Conservation (phyloP, 1,140 invertebrate genomes). For the Diachasmimorpha longicaudata region DNA sequence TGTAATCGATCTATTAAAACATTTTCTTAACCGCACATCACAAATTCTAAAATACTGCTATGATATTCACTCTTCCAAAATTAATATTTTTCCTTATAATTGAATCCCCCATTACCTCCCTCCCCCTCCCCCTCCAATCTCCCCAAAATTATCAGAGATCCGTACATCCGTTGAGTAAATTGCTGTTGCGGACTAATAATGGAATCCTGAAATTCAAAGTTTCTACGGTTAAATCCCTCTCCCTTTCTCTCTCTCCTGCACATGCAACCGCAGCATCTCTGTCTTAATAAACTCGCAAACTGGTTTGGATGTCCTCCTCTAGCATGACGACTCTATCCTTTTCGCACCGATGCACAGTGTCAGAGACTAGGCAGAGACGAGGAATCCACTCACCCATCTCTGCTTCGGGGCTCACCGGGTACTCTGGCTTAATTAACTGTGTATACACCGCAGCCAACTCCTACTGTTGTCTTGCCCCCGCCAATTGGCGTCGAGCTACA, state of each 20-base stretch:
- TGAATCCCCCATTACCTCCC: no score
- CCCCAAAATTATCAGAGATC: background rate
- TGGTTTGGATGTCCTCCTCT: constrained; percentile 24
- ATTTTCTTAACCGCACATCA: no score
- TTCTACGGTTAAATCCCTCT: constrained; percentile 5
- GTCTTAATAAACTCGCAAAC: background rate
- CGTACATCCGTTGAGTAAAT: constrained; percentile 47
- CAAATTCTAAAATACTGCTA: no score
- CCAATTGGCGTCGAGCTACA: constrained; percentile 52
- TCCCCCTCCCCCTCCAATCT: no score
- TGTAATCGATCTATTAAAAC: no score
- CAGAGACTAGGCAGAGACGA: background rate
- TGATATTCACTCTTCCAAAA: no score
- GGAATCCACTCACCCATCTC: constrained; percentile 18
- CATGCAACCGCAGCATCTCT: background rate
- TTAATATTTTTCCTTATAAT: no score
- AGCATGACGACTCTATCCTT: constrained; percentile 19
- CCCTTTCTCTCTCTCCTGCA: constrained; percentile 7
- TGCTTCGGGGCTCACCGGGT: constrained; percentile 31
- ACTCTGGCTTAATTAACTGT: constrained; percentile 61
- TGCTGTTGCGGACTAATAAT: constrained; percentile 48
- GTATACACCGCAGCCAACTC: constrained; percentile 60
- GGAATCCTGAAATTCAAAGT: constrained; percentile 27
- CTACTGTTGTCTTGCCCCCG: constrained; percentile 58
- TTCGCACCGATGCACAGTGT: constrained; percentile 5